Evolutionary conservation across 1,140 invertebrate species (phyloP).

Genomic region (Tachypleus tridentatus): DNA sequence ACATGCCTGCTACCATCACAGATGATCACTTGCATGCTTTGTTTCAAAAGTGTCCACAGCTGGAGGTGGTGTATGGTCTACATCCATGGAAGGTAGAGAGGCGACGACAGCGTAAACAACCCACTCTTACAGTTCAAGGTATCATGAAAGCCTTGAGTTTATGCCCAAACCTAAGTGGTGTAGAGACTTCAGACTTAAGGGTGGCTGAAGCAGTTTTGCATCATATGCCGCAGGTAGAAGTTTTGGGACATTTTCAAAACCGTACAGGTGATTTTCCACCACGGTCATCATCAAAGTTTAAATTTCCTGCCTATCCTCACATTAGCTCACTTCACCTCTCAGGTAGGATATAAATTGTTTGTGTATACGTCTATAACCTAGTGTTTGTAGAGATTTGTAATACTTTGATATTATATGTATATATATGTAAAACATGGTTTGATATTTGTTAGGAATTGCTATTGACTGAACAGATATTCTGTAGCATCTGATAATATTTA

Average conservation of each 20-base stretch:
- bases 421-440: background rate
- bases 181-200: conserved; percentile 28
- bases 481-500: too few relatives aligned
- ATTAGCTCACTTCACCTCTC: conserved; percentile 28
- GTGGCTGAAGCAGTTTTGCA: conserved; percentile 29
- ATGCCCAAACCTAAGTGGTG: conserved; percentile 23
- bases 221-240: conserved; percentile 27
- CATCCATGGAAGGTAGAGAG: conserved; percentile 24
- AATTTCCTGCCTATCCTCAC: conserved; percentile 23
- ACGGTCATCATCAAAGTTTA: conserved; percentile 20
- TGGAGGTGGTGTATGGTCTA: conserved; percentile 27
- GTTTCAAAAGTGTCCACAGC: conserved; percentile 25
- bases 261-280: conserved; percentile 27
- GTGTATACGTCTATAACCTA: background rate
- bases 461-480: background rate
- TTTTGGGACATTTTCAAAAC: conserved; percentile 30
- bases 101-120: conserved; percentile 20
- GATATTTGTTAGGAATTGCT: background rate
- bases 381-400: background rate
- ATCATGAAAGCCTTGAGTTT: conserved; percentile 26
- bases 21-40: conserved; percentile 25
- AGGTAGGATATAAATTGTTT: conserved; percentile 14
- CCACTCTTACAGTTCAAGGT: conserved; percentile 27
- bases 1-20: conserved; percentile 25
- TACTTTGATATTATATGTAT: background rate